Evolutionary conservation across 2,113 vertebrate species (phyloP).

Genomic region (Melanocharis versteri): DNA sequence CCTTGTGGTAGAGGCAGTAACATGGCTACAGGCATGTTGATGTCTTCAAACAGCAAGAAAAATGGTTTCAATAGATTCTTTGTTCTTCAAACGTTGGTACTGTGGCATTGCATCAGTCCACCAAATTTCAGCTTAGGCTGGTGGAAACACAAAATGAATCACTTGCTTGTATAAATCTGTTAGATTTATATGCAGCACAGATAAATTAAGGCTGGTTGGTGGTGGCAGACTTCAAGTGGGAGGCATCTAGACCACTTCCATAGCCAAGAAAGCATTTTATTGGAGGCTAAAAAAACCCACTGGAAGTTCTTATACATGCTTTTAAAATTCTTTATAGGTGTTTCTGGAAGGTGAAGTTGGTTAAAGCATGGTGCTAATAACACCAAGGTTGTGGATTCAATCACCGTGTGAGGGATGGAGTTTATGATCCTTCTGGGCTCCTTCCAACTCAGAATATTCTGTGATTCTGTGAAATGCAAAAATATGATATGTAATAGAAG

Average conservation of each 20-base stretch:
- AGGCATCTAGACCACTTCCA: neutral
- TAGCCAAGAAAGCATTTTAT: neutral
- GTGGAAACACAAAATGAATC: neutral
- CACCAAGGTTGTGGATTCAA: rapidly evolving
- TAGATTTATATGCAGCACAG: neutral
- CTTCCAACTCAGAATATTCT: neutral
- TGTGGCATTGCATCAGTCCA: neutral
- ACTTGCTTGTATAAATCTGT: neutral
- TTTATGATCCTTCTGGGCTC: neutral
- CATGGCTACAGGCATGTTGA: neutral
- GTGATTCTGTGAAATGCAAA: neutral
- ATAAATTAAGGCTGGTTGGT: neutral
- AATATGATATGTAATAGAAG: neutral
- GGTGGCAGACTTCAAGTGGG: neutral
- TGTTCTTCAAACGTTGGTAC: neutral
- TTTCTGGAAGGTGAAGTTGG: neutral
- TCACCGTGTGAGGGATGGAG: neutral
- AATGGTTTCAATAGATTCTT: neutral
- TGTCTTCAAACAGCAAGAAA: neutral
- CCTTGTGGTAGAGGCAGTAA: neutral
- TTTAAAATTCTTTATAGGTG: neutral
- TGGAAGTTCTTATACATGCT: neutral
- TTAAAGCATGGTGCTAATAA: neutral
- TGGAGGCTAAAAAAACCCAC: neutral
- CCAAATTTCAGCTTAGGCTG: neutral